phyloP scores from a whole-genome alignment of 23 tunicate genomes.

The Oikopleura dioica region DNA sequence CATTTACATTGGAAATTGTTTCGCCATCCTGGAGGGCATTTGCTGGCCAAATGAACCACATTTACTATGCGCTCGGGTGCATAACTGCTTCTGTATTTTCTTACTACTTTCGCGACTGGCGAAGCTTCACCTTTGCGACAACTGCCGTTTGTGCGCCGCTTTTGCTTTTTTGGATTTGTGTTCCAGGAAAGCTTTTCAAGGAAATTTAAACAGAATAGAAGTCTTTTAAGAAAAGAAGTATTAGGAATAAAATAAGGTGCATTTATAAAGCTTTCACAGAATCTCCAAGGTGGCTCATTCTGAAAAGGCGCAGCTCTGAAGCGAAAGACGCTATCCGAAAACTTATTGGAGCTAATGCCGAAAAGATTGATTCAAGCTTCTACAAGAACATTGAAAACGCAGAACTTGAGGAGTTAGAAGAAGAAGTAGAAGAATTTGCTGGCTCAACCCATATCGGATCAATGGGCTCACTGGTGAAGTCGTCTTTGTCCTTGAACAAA shows the following conservation, averaged over 20 bases:
- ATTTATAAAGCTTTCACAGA: too few relatives aligned
- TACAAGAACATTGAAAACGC: neutral
- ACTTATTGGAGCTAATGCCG: neutral
- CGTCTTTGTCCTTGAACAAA: too few relatives aligned
- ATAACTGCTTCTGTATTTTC: neutral
- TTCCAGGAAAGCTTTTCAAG: too few relatives aligned
- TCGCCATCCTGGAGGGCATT: neutral
- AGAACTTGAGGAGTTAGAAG: neutral
- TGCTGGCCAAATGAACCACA: neutral
- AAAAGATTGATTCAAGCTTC: neutral
- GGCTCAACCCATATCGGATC: neutral
- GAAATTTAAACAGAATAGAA: too few relatives aligned
- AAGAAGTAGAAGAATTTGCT: too few relatives aligned
- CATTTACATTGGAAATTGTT: neutral
- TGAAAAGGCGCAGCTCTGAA: neutral
- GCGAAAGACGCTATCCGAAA: neutral
- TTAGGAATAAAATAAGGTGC: too few relatives aligned
- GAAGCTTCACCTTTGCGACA: neutral
- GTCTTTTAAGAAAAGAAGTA: too few relatives aligned
- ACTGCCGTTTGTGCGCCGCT: neutral
- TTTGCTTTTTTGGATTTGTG: neutral
- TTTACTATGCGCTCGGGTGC: neutral
- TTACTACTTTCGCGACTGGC: neutral
- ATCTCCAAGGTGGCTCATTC: neutral
- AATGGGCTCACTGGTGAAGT: neutral